Evolutionary conservation across 2,797 vertebrate genomes (phyloP), one percentile per base, ranked within the genome.

Genomic region (Apodemus agrarius): DNA sequence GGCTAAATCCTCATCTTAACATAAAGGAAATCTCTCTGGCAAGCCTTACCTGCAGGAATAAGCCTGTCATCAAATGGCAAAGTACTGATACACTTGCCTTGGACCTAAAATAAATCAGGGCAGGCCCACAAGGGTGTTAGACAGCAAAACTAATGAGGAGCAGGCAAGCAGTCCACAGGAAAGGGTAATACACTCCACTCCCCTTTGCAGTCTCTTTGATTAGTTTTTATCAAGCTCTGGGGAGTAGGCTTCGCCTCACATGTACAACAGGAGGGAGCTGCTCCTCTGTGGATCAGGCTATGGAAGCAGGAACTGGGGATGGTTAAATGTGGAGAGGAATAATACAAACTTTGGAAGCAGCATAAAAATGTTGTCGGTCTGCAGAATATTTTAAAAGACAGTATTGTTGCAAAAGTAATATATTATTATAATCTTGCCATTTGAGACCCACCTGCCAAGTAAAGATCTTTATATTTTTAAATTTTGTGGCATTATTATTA

Each of bases 41-140:
- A 79, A 43, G 24, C 17, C 54, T 91, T 72, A 80, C 40, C 40
- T 95, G 69, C 37, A 80, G 85, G 49, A 89, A 69, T 82, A 96
- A 82, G 84, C 34, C 24, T 57, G 5, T 81, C 75, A 43, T 74
- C 63, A 91, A 91, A 74, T 93, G 22, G 52, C 34, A 59, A 78
- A 90, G 16, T 49, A 49, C 37, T 63, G 49, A 89, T 46, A 52
- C 16, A 67, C 4, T 61, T 81, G 82, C 37, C 46, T 83, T 37
- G 90, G 49, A 46, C 80, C 93, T 81, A 67, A 91, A 92, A 90
- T 97, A 93, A 93, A 92, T 95, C 78, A 96, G 78, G 46, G 83
- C 43, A 63, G 69, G 22, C 57, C 78, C 43, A 84, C 90, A 86
- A 63, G 59, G 95, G 37, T 2, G 12, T 43, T 52, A 85, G n/a